These are phyloP conservation scores for Pasiphila rectangulata DNA, from an alignment of 2,888 invertebrate species.

Conservation along the genomic window DNA sequence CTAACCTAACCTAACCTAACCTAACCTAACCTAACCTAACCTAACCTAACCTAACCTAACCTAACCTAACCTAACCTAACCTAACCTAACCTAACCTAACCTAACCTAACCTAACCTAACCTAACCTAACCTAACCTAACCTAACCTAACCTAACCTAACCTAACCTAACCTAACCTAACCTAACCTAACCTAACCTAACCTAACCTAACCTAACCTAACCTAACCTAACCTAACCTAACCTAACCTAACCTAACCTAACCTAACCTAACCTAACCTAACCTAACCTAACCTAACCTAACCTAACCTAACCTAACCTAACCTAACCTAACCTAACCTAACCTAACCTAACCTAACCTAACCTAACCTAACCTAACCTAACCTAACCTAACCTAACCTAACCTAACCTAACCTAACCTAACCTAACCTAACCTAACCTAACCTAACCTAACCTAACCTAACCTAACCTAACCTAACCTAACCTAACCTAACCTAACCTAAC, in stretches of 20 bases:
- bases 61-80: conserved; percentile 28
- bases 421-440: conserved; percentile 25
- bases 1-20: conserved; percentile 26
- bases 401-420: conserved; percentile 26
- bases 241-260: conserved; percentile 30
- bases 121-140: conserved; percentile 30
- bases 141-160: conserved; percentile 28
- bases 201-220: conserved; percentile 32
- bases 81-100: conserved; percentile 29
- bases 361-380: too few species aligned
- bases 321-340: conserved; percentile 28
- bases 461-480: conserved; percentile 7
- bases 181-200: conserved; percentile 32
- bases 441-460: too few species aligned
- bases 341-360: conserved; percentile 29
- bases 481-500: conserved; percentile 12
- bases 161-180: conserved; percentile 33
- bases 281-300: conserved; percentile 25
- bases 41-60: conserved; percentile 29
- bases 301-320: conserved; percentile 30
- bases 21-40: conserved; percentile 30
- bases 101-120: conserved; percentile 28
- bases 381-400: conserved; percentile 20
- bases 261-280: conserved; percentile 28
- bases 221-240: conserved; percentile 31